A percentile compares a stretch with the other conserved stretches of the same genome.
These are phyloP conservation scores for Eulithis testata DNA, from an alignment of 2,888 invertebrate species.

Conservation along the genomic window DNA sequence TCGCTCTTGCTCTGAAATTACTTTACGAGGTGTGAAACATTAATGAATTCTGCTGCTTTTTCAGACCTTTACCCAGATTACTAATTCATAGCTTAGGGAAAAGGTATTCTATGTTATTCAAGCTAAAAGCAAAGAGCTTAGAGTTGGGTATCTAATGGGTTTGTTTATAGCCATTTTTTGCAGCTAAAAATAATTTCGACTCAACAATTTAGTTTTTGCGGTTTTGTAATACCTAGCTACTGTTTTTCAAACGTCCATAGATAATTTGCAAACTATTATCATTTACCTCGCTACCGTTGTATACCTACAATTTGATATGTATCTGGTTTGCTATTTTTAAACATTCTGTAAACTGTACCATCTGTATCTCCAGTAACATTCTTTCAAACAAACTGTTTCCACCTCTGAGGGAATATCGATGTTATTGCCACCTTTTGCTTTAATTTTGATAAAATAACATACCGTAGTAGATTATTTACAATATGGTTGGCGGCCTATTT, in stretches of 20 bases:
- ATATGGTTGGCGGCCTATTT: neutral
- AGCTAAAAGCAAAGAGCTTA: slow-evolving; percentile 14
- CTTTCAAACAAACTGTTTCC: no score
- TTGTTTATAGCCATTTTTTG: slow-evolving; percentile 9
- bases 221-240: neutral
- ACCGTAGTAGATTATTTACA: neutral
- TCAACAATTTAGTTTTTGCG: slow-evolving; percentile 24
- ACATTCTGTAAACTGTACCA: no score
- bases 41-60: slow-evolving; percentile 4
- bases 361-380: no score
- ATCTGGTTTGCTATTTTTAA: no score
- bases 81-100: slow-evolving; percentile 18
- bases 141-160: slow-evolving; percentile 1
- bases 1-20: neutral
- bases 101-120: slow-evolving; percentile 23
- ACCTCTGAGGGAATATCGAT: neutral
- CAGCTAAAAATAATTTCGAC: slow-evolving; percentile 1
- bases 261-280: neutral
- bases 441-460: neutral
- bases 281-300: no score
- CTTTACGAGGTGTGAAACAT: neutral
- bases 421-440: neutral
- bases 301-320: no score
- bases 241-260: slow-evolving; percentile 7
- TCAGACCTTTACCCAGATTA: slow-evolving; percentile 17